phyloP scores from a whole-genome alignment of 64 coral and sea anemone species.

The Stichodactyla mertensii region DNA sequence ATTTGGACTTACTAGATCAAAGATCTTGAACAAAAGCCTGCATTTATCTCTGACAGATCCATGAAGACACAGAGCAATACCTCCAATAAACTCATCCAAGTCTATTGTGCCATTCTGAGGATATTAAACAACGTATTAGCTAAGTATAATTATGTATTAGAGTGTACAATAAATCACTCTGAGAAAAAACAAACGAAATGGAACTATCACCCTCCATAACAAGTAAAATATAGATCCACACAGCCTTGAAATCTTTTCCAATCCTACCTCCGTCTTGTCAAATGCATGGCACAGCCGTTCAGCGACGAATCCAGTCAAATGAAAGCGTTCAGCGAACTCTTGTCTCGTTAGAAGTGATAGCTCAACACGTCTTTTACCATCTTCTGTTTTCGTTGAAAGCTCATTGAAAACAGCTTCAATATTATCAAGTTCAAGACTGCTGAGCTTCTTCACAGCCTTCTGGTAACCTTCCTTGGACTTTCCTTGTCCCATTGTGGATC shows the following conservation, averaged over 20 bases:
- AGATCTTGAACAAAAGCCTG: constrained; percentile 89
- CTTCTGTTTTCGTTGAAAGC: constrained; percentile 72
- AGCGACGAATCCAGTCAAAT: constrained; percentile 79
- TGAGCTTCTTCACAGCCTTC: constrained; percentile 81
- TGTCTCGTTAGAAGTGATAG: constrained; percentile 74
- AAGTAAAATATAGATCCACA: not conserved
- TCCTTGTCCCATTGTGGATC: constrained; percentile 70
- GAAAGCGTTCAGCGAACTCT: constrained; percentile 86
- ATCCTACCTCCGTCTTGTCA: constrained; percentile 81
- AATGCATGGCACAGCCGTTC: constrained; percentile 91
- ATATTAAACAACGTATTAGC: not conserved
- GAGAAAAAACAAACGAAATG: no score
- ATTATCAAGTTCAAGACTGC: constrained; percentile 79
- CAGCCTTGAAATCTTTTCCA: not conserved
- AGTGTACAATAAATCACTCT: no score
- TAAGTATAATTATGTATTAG: no score
- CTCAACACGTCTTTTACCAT: constrained; percentile 69
- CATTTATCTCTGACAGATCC: constrained; percentile 93
- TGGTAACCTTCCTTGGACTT: constrained; percentile 76
- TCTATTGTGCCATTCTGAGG: constrained; percentile 87
- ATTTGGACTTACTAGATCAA: constrained; percentile 66
- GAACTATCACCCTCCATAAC: no score
- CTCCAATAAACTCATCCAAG: constrained; percentile 95
- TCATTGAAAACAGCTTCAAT: constrained; percentile 88
- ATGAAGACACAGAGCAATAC: constrained; percentile 93